Evolutionary conservation across 37 sponge, comb jelly and placozoan species (phyloP).

Genomic region (Amphimedon queenslandica): DNA sequence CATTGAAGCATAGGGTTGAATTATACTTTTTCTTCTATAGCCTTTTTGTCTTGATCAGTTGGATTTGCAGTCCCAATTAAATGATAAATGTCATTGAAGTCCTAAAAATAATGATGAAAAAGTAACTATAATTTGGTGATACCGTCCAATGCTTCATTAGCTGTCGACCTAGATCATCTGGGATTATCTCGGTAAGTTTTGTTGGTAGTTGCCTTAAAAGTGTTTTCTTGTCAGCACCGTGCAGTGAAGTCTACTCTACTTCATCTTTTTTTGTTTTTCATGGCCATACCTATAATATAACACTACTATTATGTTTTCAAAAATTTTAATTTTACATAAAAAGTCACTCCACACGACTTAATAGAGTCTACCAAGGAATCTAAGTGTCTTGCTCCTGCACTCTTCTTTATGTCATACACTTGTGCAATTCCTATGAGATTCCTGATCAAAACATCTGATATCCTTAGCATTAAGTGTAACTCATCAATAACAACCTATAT

Average conservation of each 20-base stretch:
- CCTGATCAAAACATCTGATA: not conserved
- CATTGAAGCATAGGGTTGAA: too few relatives aligned
- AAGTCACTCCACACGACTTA: not conserved
- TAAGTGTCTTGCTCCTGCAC: too few relatives aligned
- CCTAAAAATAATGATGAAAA: not conserved
- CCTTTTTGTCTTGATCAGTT: too few relatives aligned
- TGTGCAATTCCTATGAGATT: too few relatives aligned
- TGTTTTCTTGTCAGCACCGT: conserved; percentile 1
- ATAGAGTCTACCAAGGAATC: too few relatives aligned
- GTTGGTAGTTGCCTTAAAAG: conserved; percentile 8
- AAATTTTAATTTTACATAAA: not conserved
- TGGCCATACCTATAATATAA: not conserved
- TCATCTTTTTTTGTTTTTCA: not conserved
- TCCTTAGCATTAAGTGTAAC: conserved; percentile 8
- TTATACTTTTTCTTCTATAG: too few relatives aligned
- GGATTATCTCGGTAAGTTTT: not conserved
- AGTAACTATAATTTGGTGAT: not conserved
- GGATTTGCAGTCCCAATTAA: too few relatives aligned
- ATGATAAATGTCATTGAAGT: not conserved
- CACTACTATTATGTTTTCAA: not conserved
- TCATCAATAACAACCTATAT: conserved; percentile 4
- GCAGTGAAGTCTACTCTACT: conserved; percentile 7
- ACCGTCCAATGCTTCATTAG: not conserved
- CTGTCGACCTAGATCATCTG: not conserved
- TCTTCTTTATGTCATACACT: too few relatives aligned